These are phyloP conservation scores for Lepeophtheirus nordmannii DNA, from an alignment of 2,888 invertebrate genomes.

Conservation along the genomic window DNA sequence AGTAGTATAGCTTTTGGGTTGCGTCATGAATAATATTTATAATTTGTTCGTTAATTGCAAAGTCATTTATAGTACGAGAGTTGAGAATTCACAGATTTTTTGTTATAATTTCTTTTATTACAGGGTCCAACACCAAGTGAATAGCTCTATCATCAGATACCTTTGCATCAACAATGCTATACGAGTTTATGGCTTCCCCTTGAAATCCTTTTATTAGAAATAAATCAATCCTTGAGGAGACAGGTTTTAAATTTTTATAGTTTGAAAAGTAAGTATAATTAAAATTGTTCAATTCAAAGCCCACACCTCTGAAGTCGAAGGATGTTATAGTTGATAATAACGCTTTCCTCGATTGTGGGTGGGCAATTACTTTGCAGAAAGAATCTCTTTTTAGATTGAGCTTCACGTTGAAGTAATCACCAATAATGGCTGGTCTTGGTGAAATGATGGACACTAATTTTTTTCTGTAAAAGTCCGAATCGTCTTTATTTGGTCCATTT, in stretches of 20 bases:
- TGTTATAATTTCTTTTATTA: neutral
- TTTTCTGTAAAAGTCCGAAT: neutral
- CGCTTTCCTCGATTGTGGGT: neutral
- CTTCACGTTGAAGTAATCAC: neutral
- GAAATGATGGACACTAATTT: neutral
- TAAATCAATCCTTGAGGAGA: neutral
- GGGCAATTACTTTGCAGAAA: neutral
- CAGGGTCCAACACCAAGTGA: neutral
- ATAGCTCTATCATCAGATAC: neutral
- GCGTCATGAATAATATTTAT: neutral
- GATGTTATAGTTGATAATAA: neutral
- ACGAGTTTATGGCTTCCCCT: neutral
- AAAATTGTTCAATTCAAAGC: neutral
- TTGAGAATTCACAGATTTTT: neutral
- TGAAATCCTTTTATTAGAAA: neutral
- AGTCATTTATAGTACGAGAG: neutral
- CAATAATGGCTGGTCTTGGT: neutral
- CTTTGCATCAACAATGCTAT: neutral
- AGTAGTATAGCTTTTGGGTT: neutral
- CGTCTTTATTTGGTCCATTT: neutral
- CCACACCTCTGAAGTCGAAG: neutral
- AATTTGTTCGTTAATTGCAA: neutral
- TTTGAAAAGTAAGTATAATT: neutral
- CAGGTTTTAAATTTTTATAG: neutral
- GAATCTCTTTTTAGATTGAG: neutral